Conservation (phyloP, 2,888 invertebrate species). For the Ophion slaviceki region DNA sequence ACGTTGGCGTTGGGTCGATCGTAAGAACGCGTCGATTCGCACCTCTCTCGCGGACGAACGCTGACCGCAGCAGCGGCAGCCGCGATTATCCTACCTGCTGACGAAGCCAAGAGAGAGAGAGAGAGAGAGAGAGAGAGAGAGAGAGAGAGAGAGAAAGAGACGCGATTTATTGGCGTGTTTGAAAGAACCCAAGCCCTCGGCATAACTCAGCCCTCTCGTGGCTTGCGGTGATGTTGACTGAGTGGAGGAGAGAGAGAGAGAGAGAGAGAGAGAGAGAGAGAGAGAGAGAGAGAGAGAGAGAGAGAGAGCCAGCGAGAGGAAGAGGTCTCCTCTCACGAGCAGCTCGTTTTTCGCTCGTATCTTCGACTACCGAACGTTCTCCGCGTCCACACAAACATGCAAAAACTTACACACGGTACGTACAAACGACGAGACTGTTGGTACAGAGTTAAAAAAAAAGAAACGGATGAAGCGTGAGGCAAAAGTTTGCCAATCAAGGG, state of each 20-base stretch:
- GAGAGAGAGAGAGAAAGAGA: slow-evolving; percentile 37
- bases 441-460: slow-evolving; percentile 26
- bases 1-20: slow-evolving; percentile 72
- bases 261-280: slow-evolving; percentile 68
- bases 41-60: slow-evolving; percentile 69
- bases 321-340: slow-evolving; percentile 19
- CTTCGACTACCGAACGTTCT: slow-evolving; percentile 52
- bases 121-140: slow-evolving; percentile 29
- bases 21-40: slow-evolving; percentile 80
- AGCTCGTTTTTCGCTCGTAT: slow-evolving; percentile 42
- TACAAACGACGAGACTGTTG: slow-evolving; percentile 10
- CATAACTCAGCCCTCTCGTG: slow-evolving; percentile 74
- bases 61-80: slow-evolving; percentile 47
- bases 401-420: slow-evolving; percentile 1
- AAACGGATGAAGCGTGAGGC: slow-evolving; percentile 46
- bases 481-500: slow-evolving; percentile 77
- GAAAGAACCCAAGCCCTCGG: slow-evolving; percentile 79
- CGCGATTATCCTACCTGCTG: slow-evolving; percentile 61
- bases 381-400: slow-evolving; percentile 24
- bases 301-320: slow-evolving; percentile 74
- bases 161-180: slow-evolving; percentile 80
- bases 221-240: slow-evolving; percentile 46
- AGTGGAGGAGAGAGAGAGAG: slow-evolving; percentile 57
- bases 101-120: slow-evolving; percentile 45
- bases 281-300: slow-evolving; percentile 60